Conservation (phyloP, 2,113 vertebrate species). For the Enhydra lutris region DNA sequence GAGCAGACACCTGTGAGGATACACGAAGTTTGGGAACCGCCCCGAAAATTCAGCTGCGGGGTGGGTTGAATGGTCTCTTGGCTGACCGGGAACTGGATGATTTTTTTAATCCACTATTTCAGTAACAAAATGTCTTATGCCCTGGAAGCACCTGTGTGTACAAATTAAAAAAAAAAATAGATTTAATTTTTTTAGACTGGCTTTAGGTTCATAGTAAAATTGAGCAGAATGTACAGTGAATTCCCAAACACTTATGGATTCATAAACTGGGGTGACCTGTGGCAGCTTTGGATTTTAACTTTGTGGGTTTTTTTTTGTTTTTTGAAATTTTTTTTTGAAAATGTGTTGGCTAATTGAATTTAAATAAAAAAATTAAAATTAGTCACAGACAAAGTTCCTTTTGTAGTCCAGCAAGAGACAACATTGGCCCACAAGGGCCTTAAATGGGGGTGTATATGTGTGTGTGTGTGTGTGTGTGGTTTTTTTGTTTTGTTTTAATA, state of each 20-base stretch:
- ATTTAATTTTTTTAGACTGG: not conserved
- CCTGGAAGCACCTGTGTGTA: not conserved
- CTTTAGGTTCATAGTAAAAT: not conserved
- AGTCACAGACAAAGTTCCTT: not conserved
- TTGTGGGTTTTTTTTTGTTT: not conserved
- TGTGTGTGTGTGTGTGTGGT: not conserved
- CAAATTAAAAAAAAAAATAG: not conserved
- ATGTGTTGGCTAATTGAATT: not conserved
- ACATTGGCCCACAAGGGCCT: not conserved
- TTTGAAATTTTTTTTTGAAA: not conserved
- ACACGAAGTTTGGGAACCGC: not conserved
- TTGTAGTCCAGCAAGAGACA: not conserved
- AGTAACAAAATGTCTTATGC: not conserved
- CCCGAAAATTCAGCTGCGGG: rapidly evolving
- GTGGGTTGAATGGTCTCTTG: not conserved
- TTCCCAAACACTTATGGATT: not conserved
- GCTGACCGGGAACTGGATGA: not conserved
- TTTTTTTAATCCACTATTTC: not conserved
- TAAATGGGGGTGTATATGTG: not conserved
- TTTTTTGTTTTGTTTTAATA: not conserved
- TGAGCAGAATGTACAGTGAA: not conserved
- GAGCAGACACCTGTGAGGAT: not conserved
- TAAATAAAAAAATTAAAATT: not conserved
- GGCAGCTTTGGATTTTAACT: constrained; percentile 27
- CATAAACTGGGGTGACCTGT: not conserved